Conservation (phyloP, 1,140 invertebrate genomes). For the Bombus difficillimus region DNA sequence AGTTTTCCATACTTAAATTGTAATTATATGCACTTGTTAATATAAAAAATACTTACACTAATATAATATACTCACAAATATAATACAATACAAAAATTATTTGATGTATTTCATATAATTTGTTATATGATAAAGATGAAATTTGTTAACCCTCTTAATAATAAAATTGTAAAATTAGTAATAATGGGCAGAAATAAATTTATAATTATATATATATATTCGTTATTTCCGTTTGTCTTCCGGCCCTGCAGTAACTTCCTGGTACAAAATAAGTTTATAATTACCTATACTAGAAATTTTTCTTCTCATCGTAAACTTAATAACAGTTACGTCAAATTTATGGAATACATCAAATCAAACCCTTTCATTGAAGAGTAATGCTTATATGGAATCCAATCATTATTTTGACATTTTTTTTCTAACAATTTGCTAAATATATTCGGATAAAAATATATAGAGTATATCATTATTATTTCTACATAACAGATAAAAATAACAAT, state of each 20-base stretch:
- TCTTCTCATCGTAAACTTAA: background rate
- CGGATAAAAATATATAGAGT: background rate
- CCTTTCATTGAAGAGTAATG: background rate
- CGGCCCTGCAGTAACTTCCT: no score
- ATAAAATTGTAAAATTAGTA: background rate
- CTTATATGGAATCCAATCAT: background rate
- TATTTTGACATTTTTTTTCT: background rate
- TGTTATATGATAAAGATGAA: background rate
- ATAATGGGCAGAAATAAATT: background rate
- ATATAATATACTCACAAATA: slow-evolving; percentile 24
- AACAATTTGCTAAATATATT: background rate
- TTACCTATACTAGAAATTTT: background rate
- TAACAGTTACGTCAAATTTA: background rate
- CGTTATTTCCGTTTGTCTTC: no score
- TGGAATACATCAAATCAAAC: slow-evolving; percentile 21
- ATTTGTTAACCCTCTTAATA: background rate
- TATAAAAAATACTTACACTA: slow-evolving; percentile 10
- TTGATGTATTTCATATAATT: slow-evolving; percentile 39
- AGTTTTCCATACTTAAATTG: background rate
- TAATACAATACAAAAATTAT: background rate
- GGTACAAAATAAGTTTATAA: background rate
- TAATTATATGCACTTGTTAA: slow-evolving; percentile 4
- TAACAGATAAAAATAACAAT: background rate
- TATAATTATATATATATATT: background rate
- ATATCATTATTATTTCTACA: background rate